Conservation (phyloP, 2,113 vertebrate genomes). For the Prochilodus magdalenae region DNA sequence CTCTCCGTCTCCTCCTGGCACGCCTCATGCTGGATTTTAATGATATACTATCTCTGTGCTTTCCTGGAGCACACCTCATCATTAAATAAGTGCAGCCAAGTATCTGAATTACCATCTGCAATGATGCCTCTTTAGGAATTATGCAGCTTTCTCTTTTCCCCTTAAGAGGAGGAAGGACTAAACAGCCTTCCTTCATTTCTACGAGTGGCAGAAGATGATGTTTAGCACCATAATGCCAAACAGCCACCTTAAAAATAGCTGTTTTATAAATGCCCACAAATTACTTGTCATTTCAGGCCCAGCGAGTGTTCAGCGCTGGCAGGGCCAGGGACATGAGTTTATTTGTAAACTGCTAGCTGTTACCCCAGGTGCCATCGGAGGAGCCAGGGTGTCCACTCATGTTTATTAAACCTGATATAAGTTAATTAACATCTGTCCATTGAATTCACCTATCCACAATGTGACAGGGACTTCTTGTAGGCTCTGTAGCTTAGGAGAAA, state of each 20-base stretch:
- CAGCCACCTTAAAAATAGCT: constrained; percentile 33
- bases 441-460: constrained; percentile 10
- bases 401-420: constrained; percentile 28
- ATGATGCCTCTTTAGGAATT: constrained; percentile 8
- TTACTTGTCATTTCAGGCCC: constrained; percentile 19
- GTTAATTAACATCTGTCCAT: constrained; percentile 25
- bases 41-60: constrained; percentile 33
- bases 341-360: constrained; percentile 19
- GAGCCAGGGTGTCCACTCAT: background rate
- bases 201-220: background rate
- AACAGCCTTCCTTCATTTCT: constrained; percentile 14
- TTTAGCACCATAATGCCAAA: background rate
- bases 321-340: constrained; percentile 7
- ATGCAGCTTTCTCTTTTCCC: background rate
- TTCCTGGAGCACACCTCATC: constrained; percentile 41
- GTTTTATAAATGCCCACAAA: constrained; percentile 18
- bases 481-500: constrained; percentile 10
- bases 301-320: constrained; percentile 7
- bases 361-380: constrained; percentile 14
- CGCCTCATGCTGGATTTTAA: constrained; percentile 26
- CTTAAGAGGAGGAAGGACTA: constrained; percentile 17
- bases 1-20: constrained; percentile 30
- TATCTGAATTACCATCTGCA: constrained; percentile 23
- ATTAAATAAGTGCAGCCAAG: constrained; percentile 51
- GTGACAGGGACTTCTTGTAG: background rate